These are phyloP conservation scores for Typhlomys cinereus DNA, from an alignment of 2,113 vertebrate genomes.

Conservation along the genomic window DNA sequence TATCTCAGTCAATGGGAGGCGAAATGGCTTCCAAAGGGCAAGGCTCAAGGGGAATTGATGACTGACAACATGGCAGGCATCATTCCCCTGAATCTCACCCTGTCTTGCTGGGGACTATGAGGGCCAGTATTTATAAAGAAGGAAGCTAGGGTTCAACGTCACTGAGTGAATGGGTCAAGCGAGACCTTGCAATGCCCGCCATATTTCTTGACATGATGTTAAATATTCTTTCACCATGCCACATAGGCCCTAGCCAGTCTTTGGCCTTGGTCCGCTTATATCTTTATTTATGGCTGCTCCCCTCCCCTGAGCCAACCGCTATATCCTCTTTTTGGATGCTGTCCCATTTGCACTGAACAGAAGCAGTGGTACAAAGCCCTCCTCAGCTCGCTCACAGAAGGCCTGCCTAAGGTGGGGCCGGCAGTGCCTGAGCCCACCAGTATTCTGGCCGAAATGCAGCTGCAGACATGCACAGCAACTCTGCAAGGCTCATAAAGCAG, in stretches of 20 bases:
- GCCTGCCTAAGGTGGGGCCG: conserved; percentile 24
- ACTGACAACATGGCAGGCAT: background rate
- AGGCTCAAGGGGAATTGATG: background rate
- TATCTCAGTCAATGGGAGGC: background rate
- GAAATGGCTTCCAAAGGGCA: background rate
- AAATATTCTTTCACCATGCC: background rate
- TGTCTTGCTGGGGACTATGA: background rate
- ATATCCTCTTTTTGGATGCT: background rate
- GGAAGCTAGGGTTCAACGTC: background rate
- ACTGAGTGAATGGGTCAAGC: background rate
- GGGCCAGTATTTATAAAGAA: background rate
- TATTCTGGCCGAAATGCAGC: background rate
- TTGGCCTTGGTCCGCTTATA: background rate
- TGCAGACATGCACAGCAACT: background rate
- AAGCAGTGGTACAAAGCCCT: conserved; percentile 24
- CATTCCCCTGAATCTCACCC: background rate
- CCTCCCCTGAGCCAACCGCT: no score
- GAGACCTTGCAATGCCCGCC: background rate
- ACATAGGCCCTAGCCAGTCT: accelerated
- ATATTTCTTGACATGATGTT: background rate
- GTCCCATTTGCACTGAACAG: background rate
- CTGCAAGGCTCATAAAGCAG: conserved; percentile 60
- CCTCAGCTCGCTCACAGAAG: background rate
- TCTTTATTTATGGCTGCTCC: background rate
- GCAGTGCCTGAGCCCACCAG: background rate